Conservation (phyloP, 1,140 invertebrate genomes). For the Wiebesia pumilae region DNA sequence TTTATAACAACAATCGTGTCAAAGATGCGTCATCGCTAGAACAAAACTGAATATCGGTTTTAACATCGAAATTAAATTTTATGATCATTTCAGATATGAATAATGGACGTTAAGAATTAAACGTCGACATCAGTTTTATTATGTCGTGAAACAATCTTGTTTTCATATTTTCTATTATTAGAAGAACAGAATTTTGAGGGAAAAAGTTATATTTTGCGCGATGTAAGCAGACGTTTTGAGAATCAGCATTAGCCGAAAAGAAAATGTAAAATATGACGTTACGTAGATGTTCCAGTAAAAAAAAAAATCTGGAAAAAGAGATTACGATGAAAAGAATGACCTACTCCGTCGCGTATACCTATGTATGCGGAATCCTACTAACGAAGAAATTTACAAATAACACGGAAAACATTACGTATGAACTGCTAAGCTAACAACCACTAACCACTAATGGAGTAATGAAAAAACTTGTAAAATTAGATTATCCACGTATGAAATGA, state of each 20-base stretch:
- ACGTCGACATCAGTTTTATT: constrained; percentile 10
- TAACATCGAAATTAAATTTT: constrained; percentile 23
- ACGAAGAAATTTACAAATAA: neutral
- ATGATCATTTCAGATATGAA: constrained; percentile 28
- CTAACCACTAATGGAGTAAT: neutral
- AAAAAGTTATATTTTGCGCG: constrained; percentile 9
- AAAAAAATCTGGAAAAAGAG: too few relatives aligned
- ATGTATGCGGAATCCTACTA: neutral
- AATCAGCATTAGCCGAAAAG: neutral
- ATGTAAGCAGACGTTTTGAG: neutral
- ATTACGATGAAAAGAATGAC: too few relatives aligned
- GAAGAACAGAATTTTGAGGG: neutral
- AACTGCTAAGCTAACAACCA: neutral
- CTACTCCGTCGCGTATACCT: neutral
- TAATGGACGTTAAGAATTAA: constrained; percentile 6
- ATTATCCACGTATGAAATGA: neutral
- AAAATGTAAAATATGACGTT: neutral
- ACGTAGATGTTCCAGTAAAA: neutral
- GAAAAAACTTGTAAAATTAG: neutral
- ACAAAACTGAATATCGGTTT: constrained; percentile 16
- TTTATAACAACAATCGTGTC: neutral
- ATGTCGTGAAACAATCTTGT: constrained; percentile 13
- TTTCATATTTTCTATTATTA: constrained; percentile 27
- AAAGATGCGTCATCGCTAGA: constrained; percentile 13
- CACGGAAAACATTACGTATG: neutral